A percentile compares a stretch with the other conserved stretches of the same genome.
Conservation (phyloP, 2,113 vertebrate genomes). For the Mungos mungo region DNA sequence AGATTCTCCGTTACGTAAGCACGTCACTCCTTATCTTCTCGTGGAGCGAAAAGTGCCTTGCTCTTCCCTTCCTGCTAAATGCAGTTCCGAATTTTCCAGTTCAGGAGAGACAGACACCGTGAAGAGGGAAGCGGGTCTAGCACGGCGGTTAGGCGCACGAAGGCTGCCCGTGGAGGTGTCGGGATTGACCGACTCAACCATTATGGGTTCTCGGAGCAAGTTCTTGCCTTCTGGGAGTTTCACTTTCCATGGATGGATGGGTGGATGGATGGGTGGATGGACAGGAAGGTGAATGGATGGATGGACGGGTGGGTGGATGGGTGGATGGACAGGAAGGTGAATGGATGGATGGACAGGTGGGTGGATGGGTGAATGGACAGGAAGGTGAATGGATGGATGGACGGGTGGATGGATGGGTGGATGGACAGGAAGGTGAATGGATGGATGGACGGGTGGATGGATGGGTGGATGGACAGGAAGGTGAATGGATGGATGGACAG, state of each 20-base stretch:
- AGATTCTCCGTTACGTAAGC: neutral
- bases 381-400: fast-evolving
- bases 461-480: too few species aligned
- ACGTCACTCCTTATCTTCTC: fast-evolving
- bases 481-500: too few species aligned
- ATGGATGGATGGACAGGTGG: fast-evolving
- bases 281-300: neutral
- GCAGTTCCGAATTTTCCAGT: neutral
- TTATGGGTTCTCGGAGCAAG: neutral
- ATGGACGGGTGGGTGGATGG: neutral
- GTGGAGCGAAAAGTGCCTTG: neutral
- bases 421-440: neutral
- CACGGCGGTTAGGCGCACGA: neutral
- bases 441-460: fast-evolving
- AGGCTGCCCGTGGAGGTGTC: neutral
- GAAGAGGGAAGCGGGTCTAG: neutral
- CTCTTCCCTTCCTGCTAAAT: neutral
- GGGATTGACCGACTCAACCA: neutral
- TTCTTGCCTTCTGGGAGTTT: neutral
- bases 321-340: too few species aligned
- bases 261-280: fast-evolving
- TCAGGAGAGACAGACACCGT: neutral
- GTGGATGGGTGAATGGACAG: neutral
- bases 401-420: too few species aligned
- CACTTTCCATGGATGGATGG: neutral